A percentile compares a stretch with the other conserved stretches of the same genome.
These are phyloP conservation scores for Dascyllus trimaculatus DNA, from an alignment of 2,113 vertebrate species.

Conservation along the genomic window DNA sequence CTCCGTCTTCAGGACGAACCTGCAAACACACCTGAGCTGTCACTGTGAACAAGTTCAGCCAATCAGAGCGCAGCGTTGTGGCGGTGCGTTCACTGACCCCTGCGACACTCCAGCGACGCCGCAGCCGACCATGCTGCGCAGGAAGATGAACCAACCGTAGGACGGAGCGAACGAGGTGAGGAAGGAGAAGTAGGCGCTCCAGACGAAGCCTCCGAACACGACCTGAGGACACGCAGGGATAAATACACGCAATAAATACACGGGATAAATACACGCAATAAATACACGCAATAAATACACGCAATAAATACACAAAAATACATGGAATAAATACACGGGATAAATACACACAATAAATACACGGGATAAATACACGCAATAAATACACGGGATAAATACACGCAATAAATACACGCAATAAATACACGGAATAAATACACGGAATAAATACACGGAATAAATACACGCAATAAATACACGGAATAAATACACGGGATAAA, in stretches of 20 bases:
- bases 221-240: slow-evolving; percentile 81
- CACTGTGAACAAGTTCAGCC: neutral
- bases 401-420: too few relatives aligned
- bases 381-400: too few relatives aligned
- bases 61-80: slow-evolving; percentile 1
- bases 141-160: slow-evolving; percentile 95
- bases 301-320: too few relatives aligned
- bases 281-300: neutral
- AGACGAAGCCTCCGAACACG: slow-evolving; percentile 91
- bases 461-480: too few relatives aligned
- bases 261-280: too few relatives aligned
- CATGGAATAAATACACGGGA: too few relatives aligned
- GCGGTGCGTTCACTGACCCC: slow-evolving; percentile 83
- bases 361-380: too few relatives aligned
- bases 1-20: slow-evolving; percentile 91
- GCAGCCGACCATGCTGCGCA: slow-evolving; percentile 94
- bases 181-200: slow-evolving; percentile 94
- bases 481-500: too few relatives aligned
- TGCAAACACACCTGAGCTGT: neutral
- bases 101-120: slow-evolving; percentile 92
- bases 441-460: too few relatives aligned
- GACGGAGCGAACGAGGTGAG: slow-evolving; percentile 94
- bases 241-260: neutral
- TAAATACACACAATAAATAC: too few relatives aligned
- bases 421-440: too few relatives aligned